Percentiles rank a stretch among this genome's conserved stretches.
Evolutionary conservation across 2,113 vertebrate species (phyloP).

Genomic region (Philantomba maxwellii): DNA sequence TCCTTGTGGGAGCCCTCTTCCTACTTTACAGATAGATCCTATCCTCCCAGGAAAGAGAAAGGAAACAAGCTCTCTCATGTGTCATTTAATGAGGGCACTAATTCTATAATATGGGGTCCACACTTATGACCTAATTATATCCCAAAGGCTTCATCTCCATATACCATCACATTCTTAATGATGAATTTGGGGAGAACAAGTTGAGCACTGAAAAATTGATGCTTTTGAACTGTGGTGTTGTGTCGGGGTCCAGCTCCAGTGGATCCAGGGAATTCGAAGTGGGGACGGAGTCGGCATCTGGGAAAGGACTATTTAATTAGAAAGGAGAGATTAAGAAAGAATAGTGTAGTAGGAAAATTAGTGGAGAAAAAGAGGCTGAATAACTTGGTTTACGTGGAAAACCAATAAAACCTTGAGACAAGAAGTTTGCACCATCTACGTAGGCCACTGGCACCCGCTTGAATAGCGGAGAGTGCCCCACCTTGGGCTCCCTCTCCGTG

Average conservation of each 20-base stretch:
- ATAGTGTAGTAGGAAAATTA: too few relatives aligned
- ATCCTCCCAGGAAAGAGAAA: background rate
- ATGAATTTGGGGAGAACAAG: background rate
- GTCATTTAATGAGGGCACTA: background rate
- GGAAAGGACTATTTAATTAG: too few relatives aligned
- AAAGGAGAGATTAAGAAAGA: too few relatives aligned
- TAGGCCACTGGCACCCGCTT: fast-evolving
- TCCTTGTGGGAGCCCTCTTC: background rate
- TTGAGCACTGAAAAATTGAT: background rate
- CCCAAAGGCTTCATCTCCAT: background rate
- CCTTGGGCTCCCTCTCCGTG: too few relatives aligned
- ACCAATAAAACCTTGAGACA: too few relatives aligned
- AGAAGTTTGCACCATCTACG: too few relatives aligned
- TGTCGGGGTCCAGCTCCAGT: too few relatives aligned
- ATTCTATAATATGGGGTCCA: background rate
- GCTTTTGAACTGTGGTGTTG: background rate
- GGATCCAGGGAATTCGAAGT: too few relatives aligned
- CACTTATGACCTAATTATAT: background rate
- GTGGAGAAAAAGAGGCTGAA: too few relatives aligned
- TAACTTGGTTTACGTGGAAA: too few relatives aligned
- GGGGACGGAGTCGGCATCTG: fast-evolving
- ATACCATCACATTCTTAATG: background rate
- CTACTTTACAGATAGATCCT: background rate
- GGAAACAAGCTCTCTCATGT: background rate
- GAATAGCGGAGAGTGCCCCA: too few relatives aligned